A percentile compares a stretch with the other conserved stretches of the same genome.
These are phyloP conservation scores for Cryptotermes secundus DNA, from an alignment of 1,140 invertebrate genomes.

Conservation along the genomic window DNA sequence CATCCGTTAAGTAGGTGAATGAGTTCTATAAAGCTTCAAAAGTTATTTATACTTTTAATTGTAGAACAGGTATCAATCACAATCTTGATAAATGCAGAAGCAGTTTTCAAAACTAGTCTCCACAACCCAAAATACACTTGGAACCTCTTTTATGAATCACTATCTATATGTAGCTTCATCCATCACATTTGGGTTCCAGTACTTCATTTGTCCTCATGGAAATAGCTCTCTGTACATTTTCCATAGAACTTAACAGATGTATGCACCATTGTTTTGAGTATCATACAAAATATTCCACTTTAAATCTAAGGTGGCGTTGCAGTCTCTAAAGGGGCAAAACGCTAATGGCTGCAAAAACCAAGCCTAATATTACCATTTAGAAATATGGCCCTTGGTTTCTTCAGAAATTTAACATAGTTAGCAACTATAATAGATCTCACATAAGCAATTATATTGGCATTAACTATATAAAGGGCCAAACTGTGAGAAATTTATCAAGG, in stretches of 20 bases:
- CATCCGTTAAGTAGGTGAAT: conserved; percentile 37
- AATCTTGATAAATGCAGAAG: conserved; percentile 38
- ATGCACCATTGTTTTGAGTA: conserved; percentile 40
- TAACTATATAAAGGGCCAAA: conserved; percentile 39
- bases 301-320: conserved; percentile 34
- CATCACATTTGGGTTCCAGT: conserved; percentile 35
- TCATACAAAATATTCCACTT: conserved; percentile 39
- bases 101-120: conserved; percentile 38
- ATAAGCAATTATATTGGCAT: conserved; percentile 38
- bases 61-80: conserved; percentile 39
- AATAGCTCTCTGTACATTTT: conserved; percentile 36
- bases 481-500: conserved; percentile 37
- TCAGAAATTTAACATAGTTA: conserved; percentile 36
- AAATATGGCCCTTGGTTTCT: conserved; percentile 32
- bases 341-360: conserved; percentile 36
- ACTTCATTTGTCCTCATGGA: conserved; percentile 35
- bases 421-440: conserved; percentile 38
- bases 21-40: conserved; percentile 39
- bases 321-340: conserved; percentile 36
- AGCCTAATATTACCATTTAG: conserved; percentile 28
- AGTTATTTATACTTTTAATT: conserved; percentile 36
- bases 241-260: conserved; percentile 38
- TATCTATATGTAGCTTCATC: conserved; percentile 29
- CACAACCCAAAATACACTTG: conserved; percentile 39
- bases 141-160: conserved; percentile 35